Evolutionary conservation across 2,888 invertebrate genomes (phyloP), one percentile per base, ranked within the genome.

Genomic region (Tachina fera): DNA sequence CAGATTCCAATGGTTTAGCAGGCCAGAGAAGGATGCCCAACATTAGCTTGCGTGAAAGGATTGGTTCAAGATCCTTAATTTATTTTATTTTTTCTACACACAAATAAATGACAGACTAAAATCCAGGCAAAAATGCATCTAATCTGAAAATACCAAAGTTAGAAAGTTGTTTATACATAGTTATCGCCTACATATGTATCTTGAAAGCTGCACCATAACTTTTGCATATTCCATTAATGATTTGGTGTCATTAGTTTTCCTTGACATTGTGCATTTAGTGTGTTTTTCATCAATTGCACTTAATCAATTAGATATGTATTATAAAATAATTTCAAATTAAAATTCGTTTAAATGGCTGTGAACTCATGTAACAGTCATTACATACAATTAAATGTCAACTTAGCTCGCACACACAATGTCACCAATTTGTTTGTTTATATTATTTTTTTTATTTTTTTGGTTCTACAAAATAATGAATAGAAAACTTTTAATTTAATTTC

Each of bases 231-330:
- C 19, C 58, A 31, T 31, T 31, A 10, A 6, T 51, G 16, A 43
- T 49, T 72, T 63, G 56, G 4, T 31, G 39, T 51, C 49, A 43
- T 60, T 74, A 47, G 41, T n/a, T 80, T 80, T 63, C 53, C 65
- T 56, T 71, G 63, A 65, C 67, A 60, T 67, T 72, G 49, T 43
- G 56, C 56, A 45, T 19, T 22, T 53, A 19, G 43, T 43, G 43
- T 65, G 47, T 9, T 67, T 75, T 63, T 63, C 49, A 39, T 16
- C 14, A 77, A 83, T 39, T 83, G 51, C 65, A 71, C 31, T 77
- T 77, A 83, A 83, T 72, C 65, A 83, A 71, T 83, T 72, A 31
- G 3, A 31, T 31, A n/a, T n/a, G n/a, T n/a, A 71, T 76, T 77
- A 65, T 56, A 60, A 68, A 67, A 67, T 67, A 58, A 72, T 74